phyloP scores from a whole-genome alignment of 2,888 invertebrate species.

The Hypsopygia costalis region DNA sequence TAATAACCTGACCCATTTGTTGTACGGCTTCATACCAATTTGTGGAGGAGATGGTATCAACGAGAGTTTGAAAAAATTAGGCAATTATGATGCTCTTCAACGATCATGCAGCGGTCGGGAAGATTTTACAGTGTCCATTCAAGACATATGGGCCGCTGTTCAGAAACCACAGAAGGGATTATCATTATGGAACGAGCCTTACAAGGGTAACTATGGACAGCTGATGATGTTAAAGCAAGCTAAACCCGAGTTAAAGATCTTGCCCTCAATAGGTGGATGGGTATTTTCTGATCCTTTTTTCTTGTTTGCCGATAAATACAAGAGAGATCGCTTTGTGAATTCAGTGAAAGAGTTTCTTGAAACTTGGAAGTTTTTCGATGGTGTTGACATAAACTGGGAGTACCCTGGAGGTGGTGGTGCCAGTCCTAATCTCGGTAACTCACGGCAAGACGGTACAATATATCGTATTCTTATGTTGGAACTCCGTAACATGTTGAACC shows the following conservation, averaged over 20 bases:
- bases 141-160: constrained; percentile 73
- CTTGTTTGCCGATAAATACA: constrained; percentile 62
- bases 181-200: constrained; percentile 72
- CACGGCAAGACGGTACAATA: constrained; percentile 61
- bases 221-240: constrained; percentile 72
- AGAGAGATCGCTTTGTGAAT: constrained; percentile 62
- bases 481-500: constrained; percentile 65
- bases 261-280: constrained; percentile 73
- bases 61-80: constrained; percentile 75
- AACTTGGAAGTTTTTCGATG: constrained; percentile 76
- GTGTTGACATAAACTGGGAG: constrained; percentile 75
- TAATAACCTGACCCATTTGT: constrained; percentile 68
- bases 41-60: constrained; percentile 75
- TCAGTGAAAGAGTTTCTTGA: constrained; percentile 70
- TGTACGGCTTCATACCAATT: constrained; percentile 73
- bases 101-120: constrained; percentile 71
- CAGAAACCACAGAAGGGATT: constrained; percentile 73
- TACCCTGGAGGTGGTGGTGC: constrained; percentile 76
- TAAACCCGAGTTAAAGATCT: constrained; percentile 64
- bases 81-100: too few relatives aligned
- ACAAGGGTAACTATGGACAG: constrained; percentile 74
- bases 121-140: constrained; percentile 71
- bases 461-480: constrained; percentile 68
- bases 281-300: constrained; percentile 73
- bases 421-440: constrained; percentile 64